These are phyloP conservation scores for Chaetogeoica ovagalla DNA, from an alignment of 2,888 invertebrate genomes.

Conservation along the genomic window DNA sequence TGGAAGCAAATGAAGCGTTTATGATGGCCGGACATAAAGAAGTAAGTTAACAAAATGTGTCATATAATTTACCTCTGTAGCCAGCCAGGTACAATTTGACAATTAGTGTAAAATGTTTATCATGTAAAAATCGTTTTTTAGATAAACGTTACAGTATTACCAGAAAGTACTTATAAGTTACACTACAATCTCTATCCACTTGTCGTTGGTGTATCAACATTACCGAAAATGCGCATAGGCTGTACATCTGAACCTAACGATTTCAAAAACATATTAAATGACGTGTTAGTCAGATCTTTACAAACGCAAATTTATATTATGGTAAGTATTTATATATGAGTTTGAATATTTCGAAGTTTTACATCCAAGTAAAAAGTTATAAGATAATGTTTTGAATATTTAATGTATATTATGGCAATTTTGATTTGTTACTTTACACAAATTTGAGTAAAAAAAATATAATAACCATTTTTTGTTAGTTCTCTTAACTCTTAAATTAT, in stretches of 20 bases:
- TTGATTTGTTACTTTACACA: too few species aligned
- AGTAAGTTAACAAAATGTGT: slow-evolving; percentile 60
- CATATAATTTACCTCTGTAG: neutral
- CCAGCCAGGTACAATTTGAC: neutral
- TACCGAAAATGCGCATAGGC: slow-evolving; percentile 63
- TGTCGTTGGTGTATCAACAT: slow-evolving; percentile 72
- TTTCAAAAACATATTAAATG: slow-evolving; percentile 56
- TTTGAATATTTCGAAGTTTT: neutral
- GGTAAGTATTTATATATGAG: slow-evolving; percentile 59
- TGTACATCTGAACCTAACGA: slow-evolving; percentile 43
- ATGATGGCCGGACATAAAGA: slow-evolving; percentile 95
- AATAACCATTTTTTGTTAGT: too few species aligned
- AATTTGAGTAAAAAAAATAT: too few species aligned
- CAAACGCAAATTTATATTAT: slow-evolving; percentile 71
- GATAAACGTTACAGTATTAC: slow-evolving; percentile 63
- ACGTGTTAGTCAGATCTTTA: slow-evolving; percentile 66
- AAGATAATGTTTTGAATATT: too few species aligned
- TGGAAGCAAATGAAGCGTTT: slow-evolving; percentile 86
- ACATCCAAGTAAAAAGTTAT: too few species aligned
- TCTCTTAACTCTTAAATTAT: too few species aligned
- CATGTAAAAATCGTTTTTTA: slow-evolving; percentile 55
- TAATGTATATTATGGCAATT: too few species aligned
- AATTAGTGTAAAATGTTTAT: slow-evolving; percentile 9
- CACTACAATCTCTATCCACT: slow-evolving; percentile 81
- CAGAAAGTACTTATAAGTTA: slow-evolving; percentile 66